These are phyloP conservation scores for Orthosia incerta DNA, from an alignment of 2,888 invertebrate species.

Conservation along the genomic window DNA sequence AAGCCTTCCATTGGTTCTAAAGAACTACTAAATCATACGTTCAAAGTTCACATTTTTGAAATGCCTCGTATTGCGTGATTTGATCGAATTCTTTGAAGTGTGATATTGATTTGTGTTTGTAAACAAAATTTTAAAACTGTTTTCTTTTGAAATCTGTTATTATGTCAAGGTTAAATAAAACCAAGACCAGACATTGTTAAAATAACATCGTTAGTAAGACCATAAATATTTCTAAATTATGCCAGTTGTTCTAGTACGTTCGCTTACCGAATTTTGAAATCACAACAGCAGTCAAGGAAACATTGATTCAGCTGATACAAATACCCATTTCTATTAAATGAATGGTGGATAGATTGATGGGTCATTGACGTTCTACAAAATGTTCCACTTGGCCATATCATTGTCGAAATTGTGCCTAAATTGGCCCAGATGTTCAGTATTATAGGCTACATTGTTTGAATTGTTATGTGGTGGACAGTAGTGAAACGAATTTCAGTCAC, in stretches of 20 bases:
- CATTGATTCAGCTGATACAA: slow-evolving; percentile 61
- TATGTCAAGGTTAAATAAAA: slow-evolving; percentile 42
- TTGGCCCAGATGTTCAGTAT: slow-evolving; percentile 63
- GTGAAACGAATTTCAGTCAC: slow-evolving; percentile 47
- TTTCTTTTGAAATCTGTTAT: slow-evolving; percentile 37
- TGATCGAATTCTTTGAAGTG: slow-evolving; percentile 51
- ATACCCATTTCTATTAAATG: slow-evolving; percentile 72
- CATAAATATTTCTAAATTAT: slow-evolving; percentile 40
- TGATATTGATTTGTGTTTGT: slow-evolving; percentile 25
- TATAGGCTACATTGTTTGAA: slow-evolving; percentile 55
- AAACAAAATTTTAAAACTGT: slow-evolving; percentile 13
- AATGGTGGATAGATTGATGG: slow-evolving; percentile 76
- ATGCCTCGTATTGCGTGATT: slow-evolving; percentile 5
- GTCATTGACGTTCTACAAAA: slow-evolving; percentile 77
- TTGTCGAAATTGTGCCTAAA: slow-evolving; percentile 67
- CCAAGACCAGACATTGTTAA: slow-evolving; percentile 23
- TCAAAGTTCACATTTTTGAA: slow-evolving; percentile 22
- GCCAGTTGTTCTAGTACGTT: slow-evolving; percentile 24
- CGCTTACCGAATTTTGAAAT: slow-evolving; percentile 51
- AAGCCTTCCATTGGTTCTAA: not conserved
- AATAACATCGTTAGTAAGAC: slow-evolving; percentile 29
- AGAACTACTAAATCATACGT: not conserved
- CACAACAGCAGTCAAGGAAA: slow-evolving; percentile 61
- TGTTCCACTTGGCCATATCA: slow-evolving; percentile 73
- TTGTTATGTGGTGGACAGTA: slow-evolving; percentile 44